Conservation (phyloP, 37 sponge, comb jelly and placozoan genomes). For the Oscarella lobularis region DNA sequence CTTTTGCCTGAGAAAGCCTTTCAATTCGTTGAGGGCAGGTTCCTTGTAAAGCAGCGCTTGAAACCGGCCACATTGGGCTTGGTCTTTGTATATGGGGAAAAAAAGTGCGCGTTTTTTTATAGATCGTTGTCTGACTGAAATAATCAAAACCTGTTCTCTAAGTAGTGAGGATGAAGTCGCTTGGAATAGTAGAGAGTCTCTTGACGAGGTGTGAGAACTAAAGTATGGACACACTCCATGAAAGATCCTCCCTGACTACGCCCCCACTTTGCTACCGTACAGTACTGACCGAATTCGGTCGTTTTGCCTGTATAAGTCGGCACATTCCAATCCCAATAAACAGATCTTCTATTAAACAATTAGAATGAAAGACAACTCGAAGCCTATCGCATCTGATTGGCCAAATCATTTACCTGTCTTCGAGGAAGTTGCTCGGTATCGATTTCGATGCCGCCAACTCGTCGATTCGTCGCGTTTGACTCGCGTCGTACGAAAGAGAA, state of each 20-base stretch:
- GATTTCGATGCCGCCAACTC: constrained; percentile 30
- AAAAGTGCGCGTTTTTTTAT: too few species aligned
- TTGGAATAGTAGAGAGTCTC: background rate
- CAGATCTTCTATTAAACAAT: constrained; percentile 37
- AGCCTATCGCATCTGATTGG: background rate
- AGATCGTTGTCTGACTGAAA: too few species aligned
- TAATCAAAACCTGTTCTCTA: background rate
- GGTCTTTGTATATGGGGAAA: too few species aligned
- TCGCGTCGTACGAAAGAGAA: background rate
- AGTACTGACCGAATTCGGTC: background rate
- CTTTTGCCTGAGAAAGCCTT: background rate
- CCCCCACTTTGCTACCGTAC: too few species aligned
- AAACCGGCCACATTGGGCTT: background rate
- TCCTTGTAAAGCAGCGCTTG: background rate
- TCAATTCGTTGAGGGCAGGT: background rate
- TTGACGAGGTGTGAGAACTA: background rate
- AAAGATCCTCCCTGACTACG: too few species aligned
- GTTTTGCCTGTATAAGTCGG: constrained; percentile 2
- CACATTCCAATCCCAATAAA: constrained; percentile 70
- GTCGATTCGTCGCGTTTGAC: constrained; percentile 2
- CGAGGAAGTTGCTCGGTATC: constrained; percentile 42
- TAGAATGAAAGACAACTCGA: background rate
- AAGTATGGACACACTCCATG: too few species aligned
- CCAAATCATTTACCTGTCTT: constrained; percentile 51
- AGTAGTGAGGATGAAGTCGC: background rate